Evolutionary conservation across 2,797 vertebrate genomes (phyloP), one percentile per base, ranked within the genome.

Genomic region (Discoglossus pictus): DNA sequence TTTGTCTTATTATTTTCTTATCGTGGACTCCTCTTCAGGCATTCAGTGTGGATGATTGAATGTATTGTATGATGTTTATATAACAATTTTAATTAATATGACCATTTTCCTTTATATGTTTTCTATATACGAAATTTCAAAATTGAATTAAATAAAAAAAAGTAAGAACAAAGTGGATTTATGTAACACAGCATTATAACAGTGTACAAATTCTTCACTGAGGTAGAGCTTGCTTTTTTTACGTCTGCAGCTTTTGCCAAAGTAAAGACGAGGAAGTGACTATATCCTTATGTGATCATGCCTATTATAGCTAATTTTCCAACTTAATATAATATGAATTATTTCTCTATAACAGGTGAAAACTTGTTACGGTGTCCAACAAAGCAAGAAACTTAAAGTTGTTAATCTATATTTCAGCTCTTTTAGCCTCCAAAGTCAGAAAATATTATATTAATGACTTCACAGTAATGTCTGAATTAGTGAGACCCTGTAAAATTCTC

Each of bases 181-280:
- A 36, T 36, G 35, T 11, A 25, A 11, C 38, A 15, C 38, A 60
- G 23, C 34, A 48, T 48, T 31, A 34, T 21, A 44, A 59, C 8
- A 10, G 9, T 18, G 11, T 60, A 34, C 25, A 20, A 9, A 7
- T n/a, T 59, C 25, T 27, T 27, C 20, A 23, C 23, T 48, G 59
- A 50, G 13, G 27, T 47, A 61, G 13, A 27, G 20, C 10, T 35
- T 15, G 36, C 21, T 10, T 20, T n/a, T 42, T 59, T 58, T 59
- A 47, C 18, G 18, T 61, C 47, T 44, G 50, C 12, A 9, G 1
- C 20, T 5, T 62, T 16, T 55, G 59, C 50, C 51, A 69, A 47
- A n/a, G 34, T 61, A 61, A 48, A 62, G 42, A 55, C 59, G 21
- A 62, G 50, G 42, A 62, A 55, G 34, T 69, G 34, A 61, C 56